Evolutionary conservation across 1,140 invertebrate species (phyloP), one percentile per base, ranked within the genome.

Genomic region (Melipona quadrifasciata): DNA sequence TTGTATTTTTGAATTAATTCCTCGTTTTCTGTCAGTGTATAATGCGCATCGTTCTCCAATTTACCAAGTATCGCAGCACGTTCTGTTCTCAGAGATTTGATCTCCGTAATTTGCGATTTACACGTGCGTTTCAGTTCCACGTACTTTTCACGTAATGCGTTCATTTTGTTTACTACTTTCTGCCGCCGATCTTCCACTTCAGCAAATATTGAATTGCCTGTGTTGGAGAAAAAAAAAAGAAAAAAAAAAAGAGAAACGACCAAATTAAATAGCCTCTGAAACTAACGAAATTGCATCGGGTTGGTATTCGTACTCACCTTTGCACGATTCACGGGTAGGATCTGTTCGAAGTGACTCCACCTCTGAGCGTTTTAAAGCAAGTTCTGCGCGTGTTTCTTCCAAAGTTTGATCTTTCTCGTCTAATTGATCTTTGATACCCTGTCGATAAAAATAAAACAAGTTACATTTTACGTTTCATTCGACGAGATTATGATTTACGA

Each of bases 171-270:
- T 67, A 93, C 87, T 86, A 94, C 91, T 47, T 91, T 91, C 68
- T 94, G 93, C 17, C 95, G 92, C 80, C 95, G 94, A 87, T 95
- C 95, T 83, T 96, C 95, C 0, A 96, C 94, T 86, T 96, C 95
- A 14, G 95, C 95, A 73, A 96, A 96, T 39, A 96, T 77, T 0
- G 95, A 96, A 89, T 96, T 96, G 0, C 95, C 95, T 93, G 24
- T 17, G 39, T 31, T 31, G 39, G 8, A 8, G 8, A 4, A 39
- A 39, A 6, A 39, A 39, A 39, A 6, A 39, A 47, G 8, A 8
- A 47, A 47, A 47, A 8, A 47, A 47, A 39, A 8, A 51, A 70
- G 16, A 27, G 27, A 1, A 53, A 53, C 14, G 81, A 75, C 1
- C 21, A 11, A n/a, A 11, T 6, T 31, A 70, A n/a, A 34, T 65